Conservation (phyloP, 30 jellyfish, hydroid and myxozoan species). For the Pseudorhiza aurosa region DNA sequence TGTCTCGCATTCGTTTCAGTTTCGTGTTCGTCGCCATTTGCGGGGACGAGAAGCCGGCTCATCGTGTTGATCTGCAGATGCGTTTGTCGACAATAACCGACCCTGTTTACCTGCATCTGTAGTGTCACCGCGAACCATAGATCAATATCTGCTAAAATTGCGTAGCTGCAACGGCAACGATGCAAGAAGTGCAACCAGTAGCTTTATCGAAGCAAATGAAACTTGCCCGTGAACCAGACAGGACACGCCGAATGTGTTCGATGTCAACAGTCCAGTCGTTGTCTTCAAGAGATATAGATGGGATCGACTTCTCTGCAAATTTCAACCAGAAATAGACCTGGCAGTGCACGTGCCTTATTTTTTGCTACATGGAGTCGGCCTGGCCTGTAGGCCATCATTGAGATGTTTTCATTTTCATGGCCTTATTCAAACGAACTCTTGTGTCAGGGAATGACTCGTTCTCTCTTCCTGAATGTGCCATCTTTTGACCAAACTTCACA, state of each 20-base stretch:
- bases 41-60: too few relatives aligned
- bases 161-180: too few relatives aligned
- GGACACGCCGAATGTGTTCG: constrained; percentile 19
- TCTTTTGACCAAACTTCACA: too few relatives aligned
- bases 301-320: constrained; percentile 40
- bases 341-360: constrained; percentile 23
- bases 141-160: not conserved
- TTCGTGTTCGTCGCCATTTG: too few relatives aligned
- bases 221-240: constrained; percentile 51
- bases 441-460: too few relatives aligned
- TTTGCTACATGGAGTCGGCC: constrained; percentile 44
- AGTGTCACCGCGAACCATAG: not conserved
- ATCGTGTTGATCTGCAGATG: too few relatives aligned
- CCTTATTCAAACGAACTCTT: too few relatives aligned
- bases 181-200: too few relatives aligned
- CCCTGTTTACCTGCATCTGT: constrained; percentile 14
- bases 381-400: too few relatives aligned
- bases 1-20: constrained; percentile 7
- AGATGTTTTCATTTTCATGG: too few relatives aligned
- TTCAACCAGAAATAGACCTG: constrained; percentile 30
- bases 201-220: not conserved
- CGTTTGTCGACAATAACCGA: constrained; percentile 1
- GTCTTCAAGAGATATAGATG: constrained; percentile 38
- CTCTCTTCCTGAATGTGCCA: too few relatives aligned
- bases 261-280: constrained; percentile 48